phyloP scores from a whole-genome alignment of 2,113 vertebrate species.

The Ornithorhynchus anatinus region DNA sequence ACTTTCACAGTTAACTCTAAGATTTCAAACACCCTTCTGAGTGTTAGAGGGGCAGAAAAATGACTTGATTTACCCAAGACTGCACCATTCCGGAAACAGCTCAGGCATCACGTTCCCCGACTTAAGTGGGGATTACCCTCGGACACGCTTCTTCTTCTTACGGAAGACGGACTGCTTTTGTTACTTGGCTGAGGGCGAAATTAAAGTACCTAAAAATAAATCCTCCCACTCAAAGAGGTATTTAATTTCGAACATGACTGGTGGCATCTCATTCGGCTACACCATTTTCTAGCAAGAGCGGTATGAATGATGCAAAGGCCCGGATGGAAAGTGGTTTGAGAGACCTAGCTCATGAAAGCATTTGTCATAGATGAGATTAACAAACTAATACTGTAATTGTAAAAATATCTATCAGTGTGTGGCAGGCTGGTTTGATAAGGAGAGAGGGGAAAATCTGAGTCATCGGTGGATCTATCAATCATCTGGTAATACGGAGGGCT shows the following conservation, averaged over 20 bases:
- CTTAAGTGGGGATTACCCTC: not conserved
- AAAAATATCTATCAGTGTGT: constrained; percentile 7
- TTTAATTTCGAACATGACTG: not conserved
- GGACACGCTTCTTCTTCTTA: not conserved
- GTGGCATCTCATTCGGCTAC: not conserved
- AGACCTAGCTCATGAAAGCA: not conserved
- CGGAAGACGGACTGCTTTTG: not conserved
- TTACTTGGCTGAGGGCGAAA: not conserved
- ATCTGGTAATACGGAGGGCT: constrained; percentile 62
- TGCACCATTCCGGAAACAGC: too few relatives aligned
- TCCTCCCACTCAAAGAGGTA: not conserved
- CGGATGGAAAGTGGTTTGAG: not conserved
- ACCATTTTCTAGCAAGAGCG: not conserved
- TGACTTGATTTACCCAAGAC: not conserved
- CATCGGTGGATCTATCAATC: constrained; percentile 61
- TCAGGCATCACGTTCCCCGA: not conserved
- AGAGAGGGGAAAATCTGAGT: constrained; percentile 69
- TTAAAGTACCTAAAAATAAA: not conserved
- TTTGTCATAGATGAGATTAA: constrained; percentile 1
- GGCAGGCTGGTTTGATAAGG: constrained; percentile 32
- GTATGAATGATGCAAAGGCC: not conserved
- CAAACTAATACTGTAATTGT: constrained; percentile 19
- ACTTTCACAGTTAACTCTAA: not conserved
- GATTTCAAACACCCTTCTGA: not conserved
- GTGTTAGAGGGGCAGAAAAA: not conserved